Evolutionary conservation across 2,797 vertebrate species (phyloP), one percentile per base, ranked within the genome.

Genomic region (Hapalemur alaotrensis): DNA sequence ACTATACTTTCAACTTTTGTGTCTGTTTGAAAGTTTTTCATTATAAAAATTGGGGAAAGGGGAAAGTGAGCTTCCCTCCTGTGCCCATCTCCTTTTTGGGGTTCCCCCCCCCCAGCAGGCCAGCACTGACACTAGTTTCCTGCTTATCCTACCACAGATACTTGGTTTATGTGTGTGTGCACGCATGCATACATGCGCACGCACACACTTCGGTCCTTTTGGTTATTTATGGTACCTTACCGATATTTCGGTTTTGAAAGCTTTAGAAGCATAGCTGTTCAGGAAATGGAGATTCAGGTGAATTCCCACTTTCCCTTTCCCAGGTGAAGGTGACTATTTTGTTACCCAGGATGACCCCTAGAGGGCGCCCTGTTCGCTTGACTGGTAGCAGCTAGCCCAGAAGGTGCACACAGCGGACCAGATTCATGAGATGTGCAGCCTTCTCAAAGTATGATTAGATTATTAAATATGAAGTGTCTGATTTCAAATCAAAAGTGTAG

Each of bases 281-380:
- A 35, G 69, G 25, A 67, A 88, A 91, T 30, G 23, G 38, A 50
- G 22, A 14, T 23, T 12, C 32, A 32, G 41, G 43, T 67, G 14
- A 82, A 50, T 50, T 35, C 20, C 7, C 7, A 46, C 22, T 14
- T 75, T 25, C 22, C 52, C 14, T 83, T 70, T 70, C 38, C 90
- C 48, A 22, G 38, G 15, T 20, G n/a, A 43, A 1, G 1, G 67
- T 32, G 20, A 65, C 35, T n/a, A 2, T 50, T 50, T 57, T 95
- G 54, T 65, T 95, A 38, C 59, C 35, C 2, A 86, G 48, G 22
- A n/a, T 86, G 15, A 83, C 69, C 96, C 20, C 80, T 57, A 95
- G 96, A 93, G 91, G 91, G 88, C 75, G 11, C 92, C 84, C 69
- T 94, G 28, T 82, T 50, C 52, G 35, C 65, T 75, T 50, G 28